A percentile compares a stretch with the other conserved stretches of the same genome.
phyloP scores from a whole-genome alignment of 1,140 invertebrate genomes.

The Acyrthosiphon pisum region DNA sequence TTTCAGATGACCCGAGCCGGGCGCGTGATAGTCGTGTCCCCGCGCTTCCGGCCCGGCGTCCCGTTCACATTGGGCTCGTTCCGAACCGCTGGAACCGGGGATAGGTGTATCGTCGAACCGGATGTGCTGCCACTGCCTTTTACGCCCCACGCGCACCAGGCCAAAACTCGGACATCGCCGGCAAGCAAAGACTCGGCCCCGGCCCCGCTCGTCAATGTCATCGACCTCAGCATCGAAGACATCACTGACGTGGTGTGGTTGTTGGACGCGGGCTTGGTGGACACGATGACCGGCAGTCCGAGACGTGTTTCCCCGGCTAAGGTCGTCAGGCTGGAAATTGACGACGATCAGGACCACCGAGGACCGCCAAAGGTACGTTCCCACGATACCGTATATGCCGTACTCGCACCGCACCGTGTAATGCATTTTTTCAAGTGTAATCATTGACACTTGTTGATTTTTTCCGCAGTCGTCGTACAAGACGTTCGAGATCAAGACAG shows the following conservation, averaged over 20 bases:
- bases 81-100: neutral
- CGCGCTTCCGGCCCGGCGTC: slow-evolving; percentile 3
- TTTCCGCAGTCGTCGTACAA: neutral
- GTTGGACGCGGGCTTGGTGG: slow-evolving; percentile 69
- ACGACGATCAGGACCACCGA: slow-evolving; percentile 56
- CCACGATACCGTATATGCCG: neutral
- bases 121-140: neutral
- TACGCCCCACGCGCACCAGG: neutral
- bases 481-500: neutral
- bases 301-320: slow-evolving; percentile 67
- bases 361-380: neutral
- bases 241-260: slow-evolving; percentile 67
- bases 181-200: neutral
- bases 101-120: neutral
- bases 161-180: neutral
- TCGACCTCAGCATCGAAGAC: slow-evolving; percentile 68
- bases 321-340: slow-evolving; percentile 67
- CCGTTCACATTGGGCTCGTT: slow-evolving; percentile 41
- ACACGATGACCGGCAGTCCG: slow-evolving; percentile 66
- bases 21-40: neutral
- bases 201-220: slow-evolving; percentile 61
- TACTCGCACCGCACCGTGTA: neutral
- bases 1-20: slow-evolving; percentile 5
- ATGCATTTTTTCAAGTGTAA: neutral
- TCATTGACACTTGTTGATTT: neutral